Conservation (phyloP, 30 jellyfish, hydroid and myxozoan genomes). For the Pseudorhiza aurosa region DNA sequence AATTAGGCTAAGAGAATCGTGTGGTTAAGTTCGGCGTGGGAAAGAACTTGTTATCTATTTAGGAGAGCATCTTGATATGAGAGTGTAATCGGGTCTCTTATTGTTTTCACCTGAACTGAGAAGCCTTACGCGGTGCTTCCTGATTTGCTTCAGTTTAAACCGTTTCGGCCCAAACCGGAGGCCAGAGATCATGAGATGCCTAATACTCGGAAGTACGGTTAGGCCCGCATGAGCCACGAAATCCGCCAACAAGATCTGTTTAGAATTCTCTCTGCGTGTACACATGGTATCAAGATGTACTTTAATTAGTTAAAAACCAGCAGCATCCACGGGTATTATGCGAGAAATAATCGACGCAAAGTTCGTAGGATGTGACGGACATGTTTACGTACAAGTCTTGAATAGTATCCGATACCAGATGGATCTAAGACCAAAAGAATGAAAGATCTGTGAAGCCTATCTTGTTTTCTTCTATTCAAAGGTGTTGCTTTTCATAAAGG, state of each 20-base stretch:
- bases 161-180: conserved; percentile 49
- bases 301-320: neutral
- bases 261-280: neutral
- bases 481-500: no score
- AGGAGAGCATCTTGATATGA: conserved; percentile 10
- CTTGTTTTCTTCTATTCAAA: no score
- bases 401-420: no score
- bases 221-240: conserved; percentile 27
- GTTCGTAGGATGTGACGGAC: no score
- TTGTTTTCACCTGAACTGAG: neutral
- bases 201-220: conserved; percentile 53
- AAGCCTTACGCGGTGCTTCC: conserved; percentile 38
- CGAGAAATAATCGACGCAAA: no score
- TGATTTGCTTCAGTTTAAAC: conserved; percentile 18
- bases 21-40: conserved; percentile 69
- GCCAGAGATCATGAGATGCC: conserved; percentile 15
- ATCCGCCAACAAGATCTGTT: conserved; percentile 16
- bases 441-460: no score
- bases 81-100: conserved; percentile 31
- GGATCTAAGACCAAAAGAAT: no score
- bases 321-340: neutral
- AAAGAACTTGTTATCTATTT: conserved; percentile 34
- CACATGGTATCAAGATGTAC: conserved; percentile 24
- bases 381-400: no score
- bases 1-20: conserved; percentile 33